Percentiles rank a stretch among this genome's conserved stretches.
phyloP scores from a whole-genome alignment of 1,140 invertebrate species.

The Saxidomus purpurata region DNA sequence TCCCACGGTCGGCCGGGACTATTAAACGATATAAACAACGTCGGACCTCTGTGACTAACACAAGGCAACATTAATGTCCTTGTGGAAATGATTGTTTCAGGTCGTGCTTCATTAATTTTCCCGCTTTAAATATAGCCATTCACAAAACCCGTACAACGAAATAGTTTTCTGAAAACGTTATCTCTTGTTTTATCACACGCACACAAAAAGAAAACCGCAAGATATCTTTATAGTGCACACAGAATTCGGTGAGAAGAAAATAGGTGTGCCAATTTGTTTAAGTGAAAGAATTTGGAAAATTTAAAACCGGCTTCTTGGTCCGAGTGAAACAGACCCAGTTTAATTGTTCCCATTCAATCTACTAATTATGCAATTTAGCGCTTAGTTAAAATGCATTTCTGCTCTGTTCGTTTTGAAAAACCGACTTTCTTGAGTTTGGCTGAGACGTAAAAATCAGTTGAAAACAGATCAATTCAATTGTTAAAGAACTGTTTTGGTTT shows the following conservation, averaged over 20 bases:
- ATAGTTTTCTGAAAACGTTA: background rate
- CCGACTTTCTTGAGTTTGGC: too few relatives aligned
- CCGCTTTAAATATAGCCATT: background rate
- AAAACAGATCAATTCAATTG: too few relatives aligned
- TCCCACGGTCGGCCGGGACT: too few relatives aligned
- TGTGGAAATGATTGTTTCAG: background rate
- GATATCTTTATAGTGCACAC: too few relatives aligned
- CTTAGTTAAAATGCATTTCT: background rate
- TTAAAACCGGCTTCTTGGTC: background rate
- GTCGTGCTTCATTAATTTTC: slow-evolving; percentile 5
- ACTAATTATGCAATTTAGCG: background rate
- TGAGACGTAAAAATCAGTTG: too few relatives aligned
- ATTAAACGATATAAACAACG: too few relatives aligned
- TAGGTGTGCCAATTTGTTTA: slow-evolving; percentile 7
- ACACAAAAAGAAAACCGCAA: background rate
- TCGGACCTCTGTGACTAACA: too few relatives aligned
- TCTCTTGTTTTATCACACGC: background rate
- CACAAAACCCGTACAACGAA: background rate
- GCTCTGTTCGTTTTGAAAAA: too few relatives aligned
- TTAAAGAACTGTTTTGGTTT: too few relatives aligned
- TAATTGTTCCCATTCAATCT: background rate
- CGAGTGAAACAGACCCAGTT: background rate
- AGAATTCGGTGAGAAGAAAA: background rate
- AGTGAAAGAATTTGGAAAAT: slow-evolving; percentile 14
- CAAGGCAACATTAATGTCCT: background rate